These are phyloP conservation scores for Dolichallabes microphthalmus DNA, from an alignment of 2,113 vertebrate genomes.

Conservation along the genomic window DNA sequence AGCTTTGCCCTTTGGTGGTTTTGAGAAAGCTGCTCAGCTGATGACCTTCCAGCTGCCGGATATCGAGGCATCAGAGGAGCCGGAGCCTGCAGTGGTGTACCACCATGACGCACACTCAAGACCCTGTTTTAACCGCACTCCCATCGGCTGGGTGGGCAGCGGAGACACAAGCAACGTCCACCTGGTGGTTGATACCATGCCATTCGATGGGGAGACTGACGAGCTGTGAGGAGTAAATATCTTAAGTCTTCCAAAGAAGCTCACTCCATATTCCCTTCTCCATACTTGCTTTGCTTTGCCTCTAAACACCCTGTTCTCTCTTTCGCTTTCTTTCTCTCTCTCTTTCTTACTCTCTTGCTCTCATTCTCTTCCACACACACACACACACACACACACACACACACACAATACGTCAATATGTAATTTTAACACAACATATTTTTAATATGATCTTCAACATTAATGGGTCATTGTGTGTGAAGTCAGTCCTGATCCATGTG, in stretches of 20 bases:
- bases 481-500: neutral
- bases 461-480: conserved; percentile 11
- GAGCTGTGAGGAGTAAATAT: conserved; percentile 80
- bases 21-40: conserved; percentile 90
- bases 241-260: conserved; percentile 19
- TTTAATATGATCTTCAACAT: neutral
- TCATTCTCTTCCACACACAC: conserved; percentile 19
- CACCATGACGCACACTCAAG: conserved; percentile 83
- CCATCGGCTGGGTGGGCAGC: conserved; percentile 92
- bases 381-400: too few species aligned
- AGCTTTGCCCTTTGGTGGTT: conserved; percentile 91
- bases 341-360: conserved; percentile 20
- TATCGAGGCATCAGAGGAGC: conserved; percentile 77
- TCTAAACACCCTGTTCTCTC: neutral
- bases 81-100: conserved; percentile 83
- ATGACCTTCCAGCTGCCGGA: conserved; percentile 98
- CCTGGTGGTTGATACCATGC: conserved; percentile 78
- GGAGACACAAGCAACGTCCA: conserved; percentile 82
- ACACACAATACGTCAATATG: neutral
- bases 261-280: neutral
- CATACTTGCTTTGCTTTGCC: conserved; percentile 31
- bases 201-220: conserved; percentile 90
- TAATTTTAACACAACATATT: neutral
- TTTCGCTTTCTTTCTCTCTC: neutral
- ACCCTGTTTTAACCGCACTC: conserved; percentile 97